phyloP scores from a whole-genome alignment of 2,113 vertebrate genomes.

The Crotalus horridus region DNA sequence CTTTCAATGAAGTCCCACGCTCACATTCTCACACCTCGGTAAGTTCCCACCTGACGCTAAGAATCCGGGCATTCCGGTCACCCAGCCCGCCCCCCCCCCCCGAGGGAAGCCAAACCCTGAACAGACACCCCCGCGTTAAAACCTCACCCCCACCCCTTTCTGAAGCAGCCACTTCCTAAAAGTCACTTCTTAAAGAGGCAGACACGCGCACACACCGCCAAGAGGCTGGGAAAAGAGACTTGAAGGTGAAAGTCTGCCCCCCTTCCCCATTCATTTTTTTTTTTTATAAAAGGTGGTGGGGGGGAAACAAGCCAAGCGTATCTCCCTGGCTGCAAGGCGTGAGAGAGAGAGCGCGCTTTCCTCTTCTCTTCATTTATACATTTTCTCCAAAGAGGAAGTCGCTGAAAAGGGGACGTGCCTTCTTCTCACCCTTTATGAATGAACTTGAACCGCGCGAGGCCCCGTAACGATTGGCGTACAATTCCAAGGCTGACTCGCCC shows the following conservation, averaged over 20 bases:
- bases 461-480: not conserved
- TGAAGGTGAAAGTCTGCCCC: not conserved
- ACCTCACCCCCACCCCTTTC: not conserved
- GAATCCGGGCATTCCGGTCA: not conserved
- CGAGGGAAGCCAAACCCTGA: not conserved
- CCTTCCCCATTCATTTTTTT: not conserved
- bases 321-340: no score
- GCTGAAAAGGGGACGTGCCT: not conserved
- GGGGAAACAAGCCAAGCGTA: no score
- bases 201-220: not conserved
- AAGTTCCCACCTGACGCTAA: not conserved
- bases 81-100: not conserved
- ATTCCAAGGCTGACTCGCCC: not conserved
- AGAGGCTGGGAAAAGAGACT: not conserved
- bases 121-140: not conserved
- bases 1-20: not conserved
- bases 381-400: not conserved
- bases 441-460: not conserved
- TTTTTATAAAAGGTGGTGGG: not conserved
- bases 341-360: accelerated
- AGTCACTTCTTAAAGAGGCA: not conserved
- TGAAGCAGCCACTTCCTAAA: not conserved
- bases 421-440: not conserved
- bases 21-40: not conserved
- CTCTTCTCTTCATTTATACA: not conserved